Conservation (phyloP, 2,888 invertebrate species). For the Drosophila atroscutellata region DNA sequence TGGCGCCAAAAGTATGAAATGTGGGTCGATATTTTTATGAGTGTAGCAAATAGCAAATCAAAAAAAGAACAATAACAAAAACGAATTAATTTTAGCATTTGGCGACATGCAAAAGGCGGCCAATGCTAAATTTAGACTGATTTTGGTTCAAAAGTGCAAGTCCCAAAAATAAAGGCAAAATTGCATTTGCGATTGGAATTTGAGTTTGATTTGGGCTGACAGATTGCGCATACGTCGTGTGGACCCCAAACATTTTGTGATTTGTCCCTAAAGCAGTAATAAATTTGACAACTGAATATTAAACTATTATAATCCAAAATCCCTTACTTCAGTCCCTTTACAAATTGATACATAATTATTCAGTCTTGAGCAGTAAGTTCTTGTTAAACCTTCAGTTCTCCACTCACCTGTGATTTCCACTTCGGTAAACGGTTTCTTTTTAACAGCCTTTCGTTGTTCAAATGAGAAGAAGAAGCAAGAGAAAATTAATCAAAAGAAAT, state of each 20-base stretch:
- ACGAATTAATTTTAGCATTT: slow-evolving; percentile 51
- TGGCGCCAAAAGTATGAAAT: not conserved
- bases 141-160: slow-evolving; percentile 41
- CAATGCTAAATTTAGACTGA: slow-evolving; percentile 35
- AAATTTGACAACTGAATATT: not conserved
- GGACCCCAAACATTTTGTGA: not conserved
- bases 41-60: not conserved
- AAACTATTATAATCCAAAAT: too few species aligned
- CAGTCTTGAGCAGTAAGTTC: slow-evolving; percentile 1
- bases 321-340: too few species aligned
- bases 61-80: slow-evolving; percentile 6
- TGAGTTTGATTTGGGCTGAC: not conserved
- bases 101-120: slow-evolving; percentile 62
- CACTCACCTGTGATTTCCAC: slow-evolving; percentile 84
- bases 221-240: slow-evolving; percentile 52
- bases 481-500: slow-evolving; percentile 27
- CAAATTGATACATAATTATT: slow-evolving; percentile 10
- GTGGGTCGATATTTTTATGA: not conserved
- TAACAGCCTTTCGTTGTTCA: slow-evolving; percentile 78
- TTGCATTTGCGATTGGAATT: slow-evolving; percentile 1
- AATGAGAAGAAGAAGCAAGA: slow-evolving; percentile 23
- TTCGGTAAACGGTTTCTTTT: slow-evolving; percentile 85
- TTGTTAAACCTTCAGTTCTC: not conserved
- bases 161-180: slow-evolving; percentile 11
- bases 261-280: not conserved